Conservation (phyloP, 2,113 vertebrate genomes). For the Nycticorax nycticorax region DNA sequence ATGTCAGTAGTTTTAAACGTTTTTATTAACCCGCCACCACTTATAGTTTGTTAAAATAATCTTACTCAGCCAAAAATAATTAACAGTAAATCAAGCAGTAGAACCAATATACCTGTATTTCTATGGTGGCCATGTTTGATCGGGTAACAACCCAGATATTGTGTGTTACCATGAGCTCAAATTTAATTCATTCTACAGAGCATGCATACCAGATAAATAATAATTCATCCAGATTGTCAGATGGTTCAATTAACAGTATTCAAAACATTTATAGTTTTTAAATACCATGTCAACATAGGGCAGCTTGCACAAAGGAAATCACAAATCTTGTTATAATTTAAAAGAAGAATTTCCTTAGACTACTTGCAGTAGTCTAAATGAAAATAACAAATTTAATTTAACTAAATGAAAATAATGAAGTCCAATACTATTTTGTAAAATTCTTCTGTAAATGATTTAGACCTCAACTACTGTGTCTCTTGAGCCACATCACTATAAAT, state of each 20-base stretch:
- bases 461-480: background rate
- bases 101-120: background rate
- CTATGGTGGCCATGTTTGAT: background rate
- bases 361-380: background rate
- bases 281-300: background rate
- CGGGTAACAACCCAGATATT: background rate
- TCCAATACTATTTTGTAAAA: background rate
- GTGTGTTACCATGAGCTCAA: background rate
- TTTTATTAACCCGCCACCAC: background rate
- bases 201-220: background rate
- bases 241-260: background rate
- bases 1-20: background rate
- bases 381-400: background rate
- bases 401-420: background rate
- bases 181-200: background rate
- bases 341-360: background rate
- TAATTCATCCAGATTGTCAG: background rate
- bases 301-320: background rate
- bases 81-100: background rate
- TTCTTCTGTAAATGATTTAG: background rate
- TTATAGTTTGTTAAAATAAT: background rate
- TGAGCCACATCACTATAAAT: background rate
- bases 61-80: background rate
- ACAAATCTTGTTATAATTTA: background rate
- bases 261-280: background rate